These are phyloP conservation scores for Tapirus indicus DNA, from an alignment of 2,797 vertebrate species.

Conservation along the genomic window DNA sequence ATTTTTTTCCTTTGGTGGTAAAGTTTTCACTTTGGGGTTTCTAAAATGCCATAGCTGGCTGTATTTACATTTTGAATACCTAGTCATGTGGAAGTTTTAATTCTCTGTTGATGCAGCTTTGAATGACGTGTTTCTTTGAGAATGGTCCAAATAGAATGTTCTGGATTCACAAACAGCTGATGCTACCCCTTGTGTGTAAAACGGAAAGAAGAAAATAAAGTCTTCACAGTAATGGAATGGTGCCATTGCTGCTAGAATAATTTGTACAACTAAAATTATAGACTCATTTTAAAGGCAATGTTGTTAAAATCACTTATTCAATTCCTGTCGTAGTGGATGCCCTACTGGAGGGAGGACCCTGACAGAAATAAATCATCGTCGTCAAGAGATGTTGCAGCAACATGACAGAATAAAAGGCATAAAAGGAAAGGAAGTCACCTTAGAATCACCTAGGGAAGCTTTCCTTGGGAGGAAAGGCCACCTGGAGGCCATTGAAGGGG, in stretches of 20 bases:
- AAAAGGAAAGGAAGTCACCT: neutral
- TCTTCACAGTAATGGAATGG: neutral
- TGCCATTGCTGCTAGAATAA: neutral
- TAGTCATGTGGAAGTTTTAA: constrained; percentile 78
- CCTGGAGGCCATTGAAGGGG: neutral
- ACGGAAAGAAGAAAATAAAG: neutral
- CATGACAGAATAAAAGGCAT: neutral
- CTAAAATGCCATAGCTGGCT: constrained; percentile 62
- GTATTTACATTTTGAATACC: constrained; percentile 83
- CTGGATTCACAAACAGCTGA: constrained; percentile 77
- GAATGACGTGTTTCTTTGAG: constrained; percentile 75
- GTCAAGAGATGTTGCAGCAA: neutral
- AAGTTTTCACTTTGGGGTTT: constrained; percentile 85
- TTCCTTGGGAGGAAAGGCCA: neutral
- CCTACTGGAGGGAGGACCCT: neutral
- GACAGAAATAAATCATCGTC: neutral
- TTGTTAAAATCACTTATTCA: neutral
- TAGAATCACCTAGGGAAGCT: neutral
- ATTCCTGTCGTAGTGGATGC: neutral
- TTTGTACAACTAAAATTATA: neutral
- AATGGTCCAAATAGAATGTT: constrained; percentile 73
- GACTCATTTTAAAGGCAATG: neutral
- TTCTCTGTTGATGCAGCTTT: constrained; percentile 82
- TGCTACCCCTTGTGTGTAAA: constrained; percentile 11
- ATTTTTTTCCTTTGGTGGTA: constrained; percentile 80